These are phyloP conservation scores for Bos javanicus DNA, from an alignment of 2,113 vertebrate species.

Conservation along the genomic window DNA sequence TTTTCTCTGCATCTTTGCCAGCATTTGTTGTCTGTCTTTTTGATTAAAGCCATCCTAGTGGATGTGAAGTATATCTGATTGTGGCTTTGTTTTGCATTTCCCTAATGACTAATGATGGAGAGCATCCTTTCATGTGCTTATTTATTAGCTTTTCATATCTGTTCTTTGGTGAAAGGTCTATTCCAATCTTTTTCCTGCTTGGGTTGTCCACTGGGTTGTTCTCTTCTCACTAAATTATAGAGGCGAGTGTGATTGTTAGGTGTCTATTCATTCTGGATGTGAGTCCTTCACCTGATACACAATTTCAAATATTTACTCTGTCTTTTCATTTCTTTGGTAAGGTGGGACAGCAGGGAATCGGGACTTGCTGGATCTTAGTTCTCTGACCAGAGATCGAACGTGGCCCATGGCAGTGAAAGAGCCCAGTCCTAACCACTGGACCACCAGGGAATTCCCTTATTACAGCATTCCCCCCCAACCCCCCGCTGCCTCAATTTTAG, in stretches of 20 bases:
- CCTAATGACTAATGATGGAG: not conserved
- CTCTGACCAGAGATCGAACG: not conserved
- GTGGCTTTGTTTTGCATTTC: not conserved
- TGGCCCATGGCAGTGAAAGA: not conserved
- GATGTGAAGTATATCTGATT: not conserved
- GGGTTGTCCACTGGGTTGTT: not conserved
- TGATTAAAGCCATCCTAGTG: not conserved
- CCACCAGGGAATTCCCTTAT: not conserved
- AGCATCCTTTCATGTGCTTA: not conserved
- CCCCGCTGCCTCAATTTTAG: not conserved
- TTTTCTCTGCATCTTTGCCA: not conserved
- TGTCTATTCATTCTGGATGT: not conserved
- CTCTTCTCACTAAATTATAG: not conserved
- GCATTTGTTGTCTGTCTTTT: not conserved
- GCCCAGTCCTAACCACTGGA: not conserved
- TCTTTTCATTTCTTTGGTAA: not conserved
- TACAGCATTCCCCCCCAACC: not conserved
- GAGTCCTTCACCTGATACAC: not conserved
- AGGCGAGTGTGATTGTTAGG: not conserved
- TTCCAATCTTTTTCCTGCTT: not conserved
- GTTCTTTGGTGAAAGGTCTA: not conserved
- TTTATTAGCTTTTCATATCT: not conserved
- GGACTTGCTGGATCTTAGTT: not conserved
- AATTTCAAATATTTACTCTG: not conserved
- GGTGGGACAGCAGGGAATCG: not conserved